Evolutionary conservation across 2,797 vertebrate genomes (phyloP).

Genomic region (Hozukius guyotensis): DNA sequence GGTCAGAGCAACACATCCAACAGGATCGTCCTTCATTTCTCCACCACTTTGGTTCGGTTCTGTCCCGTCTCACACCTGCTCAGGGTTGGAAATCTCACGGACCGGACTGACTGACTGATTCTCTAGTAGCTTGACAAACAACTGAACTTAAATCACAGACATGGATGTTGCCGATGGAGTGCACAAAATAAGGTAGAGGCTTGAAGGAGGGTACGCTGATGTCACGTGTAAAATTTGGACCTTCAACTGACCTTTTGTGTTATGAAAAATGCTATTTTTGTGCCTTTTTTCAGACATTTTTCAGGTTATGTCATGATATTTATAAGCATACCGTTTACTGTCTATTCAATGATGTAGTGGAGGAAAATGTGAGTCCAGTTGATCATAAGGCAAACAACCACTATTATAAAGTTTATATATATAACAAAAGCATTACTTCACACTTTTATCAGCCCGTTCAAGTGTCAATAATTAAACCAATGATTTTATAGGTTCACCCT

Average conservation of each 20-base stretch:
- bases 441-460: background rate
- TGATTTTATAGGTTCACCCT: background rate
- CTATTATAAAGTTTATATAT: background rate
- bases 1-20: constrained; percentile 4
- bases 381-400: constrained; percentile 38
- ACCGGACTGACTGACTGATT: background rate
- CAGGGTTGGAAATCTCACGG: background rate
- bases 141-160: constrained; percentile 1
- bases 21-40: constrained; percentile 45
- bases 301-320: background rate
- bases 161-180: background rate
- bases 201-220: background rate
- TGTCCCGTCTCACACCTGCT: constrained; percentile 29
- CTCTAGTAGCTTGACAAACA: constrained; percentile 1
- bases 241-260: background rate
- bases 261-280: background rate
- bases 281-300: background rate
- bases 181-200: background rate
- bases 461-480: background rate
- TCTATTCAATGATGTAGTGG: background rate
- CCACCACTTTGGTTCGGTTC: constrained; percentile 56
- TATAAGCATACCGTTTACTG: background rate
- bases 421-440: constrained; percentile 9
- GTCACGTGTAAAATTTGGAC: constrained; percentile 8
- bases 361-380: constrained; percentile 15